phyloP scores from a whole-genome alignment of 2,797 vertebrate species.

The Toxotes lorentzi region DNA sequence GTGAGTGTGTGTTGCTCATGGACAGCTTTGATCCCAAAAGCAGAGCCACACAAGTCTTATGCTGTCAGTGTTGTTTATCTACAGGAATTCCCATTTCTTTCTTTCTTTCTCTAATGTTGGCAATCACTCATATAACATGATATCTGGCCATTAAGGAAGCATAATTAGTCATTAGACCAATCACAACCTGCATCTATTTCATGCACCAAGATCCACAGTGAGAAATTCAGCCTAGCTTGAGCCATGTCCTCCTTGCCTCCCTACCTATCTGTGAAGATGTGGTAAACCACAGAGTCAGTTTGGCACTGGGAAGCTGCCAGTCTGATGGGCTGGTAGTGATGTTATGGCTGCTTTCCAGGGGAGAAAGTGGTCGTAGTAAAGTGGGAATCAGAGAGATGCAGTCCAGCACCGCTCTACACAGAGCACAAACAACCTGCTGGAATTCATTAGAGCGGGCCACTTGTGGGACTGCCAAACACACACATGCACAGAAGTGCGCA shows the following conservation, averaged over 20 bases:
- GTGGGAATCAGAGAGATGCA: conserved; percentile 46
- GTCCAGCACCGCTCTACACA: conserved; percentile 51
- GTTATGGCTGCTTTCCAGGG: conserved; percentile 59
- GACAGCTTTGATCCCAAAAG: neutral
- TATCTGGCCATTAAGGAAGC: conserved; percentile 14
- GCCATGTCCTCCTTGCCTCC: conserved; percentile 16
- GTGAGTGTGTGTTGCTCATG: neutral
- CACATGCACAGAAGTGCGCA: conserved; percentile 25
- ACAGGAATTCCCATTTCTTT: neutral
- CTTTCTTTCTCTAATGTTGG: conserved; percentile 8
- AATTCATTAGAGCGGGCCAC: conserved; percentile 60
- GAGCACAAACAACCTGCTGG: conserved; percentile 57
- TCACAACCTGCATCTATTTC: neutral
- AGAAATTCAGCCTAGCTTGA: conserved; percentile 27
- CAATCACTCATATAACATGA: conserved; percentile 7
- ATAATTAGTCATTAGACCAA: conserved; percentile 23
- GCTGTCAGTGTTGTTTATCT: neutral
- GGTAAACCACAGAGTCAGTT: conserved; percentile 46
- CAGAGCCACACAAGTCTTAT: neutral
- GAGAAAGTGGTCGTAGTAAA: conserved; percentile 36
- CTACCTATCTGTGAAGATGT: conserved; percentile 23
- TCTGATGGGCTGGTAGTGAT: conserved; percentile 34
- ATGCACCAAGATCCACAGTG: neutral
- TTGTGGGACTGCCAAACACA: conserved; percentile 34
- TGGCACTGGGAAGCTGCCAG: conserved; percentile 40